Evolutionary conservation across 2,113 vertebrate species (phyloP).

Genomic region (Elephas maximus): DNA sequence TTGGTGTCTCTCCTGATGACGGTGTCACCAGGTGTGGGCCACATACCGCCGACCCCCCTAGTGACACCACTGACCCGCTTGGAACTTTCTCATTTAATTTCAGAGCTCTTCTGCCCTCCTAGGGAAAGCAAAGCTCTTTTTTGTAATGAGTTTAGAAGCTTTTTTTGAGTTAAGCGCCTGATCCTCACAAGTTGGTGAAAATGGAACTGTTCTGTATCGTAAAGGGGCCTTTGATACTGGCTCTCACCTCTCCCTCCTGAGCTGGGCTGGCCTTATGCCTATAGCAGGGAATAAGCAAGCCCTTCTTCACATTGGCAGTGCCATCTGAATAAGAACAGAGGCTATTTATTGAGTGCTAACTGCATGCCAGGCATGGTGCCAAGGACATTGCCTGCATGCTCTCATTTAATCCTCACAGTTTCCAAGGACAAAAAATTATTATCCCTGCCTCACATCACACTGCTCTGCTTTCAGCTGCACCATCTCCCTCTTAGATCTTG

Average conservation of each 20-base stretch:
- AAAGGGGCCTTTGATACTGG: constrained; percentile 42
- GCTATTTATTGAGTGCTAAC: neutral
- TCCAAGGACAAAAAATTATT: neutral
- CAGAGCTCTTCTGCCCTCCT: neutral
- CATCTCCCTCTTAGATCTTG: neutral
- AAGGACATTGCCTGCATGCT: neutral
- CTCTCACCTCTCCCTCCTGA: neutral
- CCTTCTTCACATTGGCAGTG: neutral
- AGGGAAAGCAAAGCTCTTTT: constrained; percentile 40
- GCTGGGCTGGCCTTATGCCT: neutral
- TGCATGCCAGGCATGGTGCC: neutral
- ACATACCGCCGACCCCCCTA: no score
- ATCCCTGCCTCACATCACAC: neutral
- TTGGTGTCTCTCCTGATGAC: no score
- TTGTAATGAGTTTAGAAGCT: constrained; percentile 71
- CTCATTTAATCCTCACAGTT: neutral
- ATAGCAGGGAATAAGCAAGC: neutral
- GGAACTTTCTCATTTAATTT: constrained; percentile 40
- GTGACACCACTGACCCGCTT: neutral
- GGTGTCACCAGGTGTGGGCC: no score
- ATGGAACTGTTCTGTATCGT: constrained; percentile 54
- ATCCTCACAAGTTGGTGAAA: constrained; percentile 56
- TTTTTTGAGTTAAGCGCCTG: constrained; percentile 54
- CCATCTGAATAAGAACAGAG: neutral
- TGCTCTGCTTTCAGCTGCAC: neutral